Evolutionary conservation across 2,113 vertebrate genomes (phyloP).

Genomic region (Ibidorhyncha struthersii): DNA sequence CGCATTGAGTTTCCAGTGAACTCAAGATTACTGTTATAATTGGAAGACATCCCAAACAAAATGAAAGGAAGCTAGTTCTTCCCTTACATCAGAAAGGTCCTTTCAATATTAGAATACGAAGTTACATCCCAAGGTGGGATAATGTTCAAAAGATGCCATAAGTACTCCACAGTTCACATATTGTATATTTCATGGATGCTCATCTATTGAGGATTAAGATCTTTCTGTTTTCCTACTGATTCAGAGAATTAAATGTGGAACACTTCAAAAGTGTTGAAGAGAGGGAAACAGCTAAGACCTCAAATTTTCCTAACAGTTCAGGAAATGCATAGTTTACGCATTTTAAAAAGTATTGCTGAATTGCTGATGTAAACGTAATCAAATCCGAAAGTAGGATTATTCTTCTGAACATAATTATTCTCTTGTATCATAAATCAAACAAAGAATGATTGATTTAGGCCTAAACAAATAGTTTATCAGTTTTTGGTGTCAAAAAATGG

Average conservation of each 20-base stretch:
- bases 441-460: not conserved
- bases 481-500: constrained; percentile 10
- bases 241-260: not conserved
- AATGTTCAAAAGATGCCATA: not conserved
- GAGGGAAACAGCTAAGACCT: not conserved
- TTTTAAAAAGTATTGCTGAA: not conserved
- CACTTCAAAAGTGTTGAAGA: not conserved
- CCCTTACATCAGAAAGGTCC: not conserved
- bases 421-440: not conserved
- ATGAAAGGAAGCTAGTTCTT: not conserved
- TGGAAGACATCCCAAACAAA: not conserved
- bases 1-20: not conserved
- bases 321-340: not conserved
- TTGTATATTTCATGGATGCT: not conserved
- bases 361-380: not conserved
- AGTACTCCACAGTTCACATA: not conserved
- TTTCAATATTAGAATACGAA: not conserved
- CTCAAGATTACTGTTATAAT: not conserved
- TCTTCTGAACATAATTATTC: not conserved
- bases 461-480: not conserved
- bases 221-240: not conserved
- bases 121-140: not conserved
- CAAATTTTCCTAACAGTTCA: not conserved
- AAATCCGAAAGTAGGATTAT: not conserved
- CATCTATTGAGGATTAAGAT: not conserved